Percentiles rank a stretch among this genome's conserved stretches.
phyloP scores from a whole-genome alignment of 2,797 vertebrate genomes.

The Neoniphon sammara region DNA sequence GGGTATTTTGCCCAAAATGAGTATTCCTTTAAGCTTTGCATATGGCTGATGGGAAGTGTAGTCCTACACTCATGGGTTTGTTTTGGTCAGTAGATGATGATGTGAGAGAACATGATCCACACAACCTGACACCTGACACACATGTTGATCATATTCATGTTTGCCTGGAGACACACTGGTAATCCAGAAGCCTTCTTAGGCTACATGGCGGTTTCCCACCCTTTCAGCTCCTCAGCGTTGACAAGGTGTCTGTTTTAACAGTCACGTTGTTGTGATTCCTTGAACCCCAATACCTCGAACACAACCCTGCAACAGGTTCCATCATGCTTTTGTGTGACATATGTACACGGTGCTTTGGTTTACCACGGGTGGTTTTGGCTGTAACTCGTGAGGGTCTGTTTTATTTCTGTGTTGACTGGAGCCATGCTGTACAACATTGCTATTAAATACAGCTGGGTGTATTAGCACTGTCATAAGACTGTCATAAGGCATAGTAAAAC shows the following conservation, averaged over 20 bases:
- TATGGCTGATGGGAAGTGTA: neutral
- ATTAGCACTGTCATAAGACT: neutral
- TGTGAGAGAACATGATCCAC: constrained; percentile 10
- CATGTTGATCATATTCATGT: neutral
- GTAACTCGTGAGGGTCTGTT: neutral
- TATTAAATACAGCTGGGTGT: neutral
- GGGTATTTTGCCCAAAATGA: too few species aligned
- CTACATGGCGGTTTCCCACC: too few species aligned
- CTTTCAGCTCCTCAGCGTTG: neutral
- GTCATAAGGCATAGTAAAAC: neutral
- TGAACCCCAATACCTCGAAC: neutral
- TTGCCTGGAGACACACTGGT: constrained; percentile 1
- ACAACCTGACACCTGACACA: constrained; percentile 6
- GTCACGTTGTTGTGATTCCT: constrained; percentile 12
- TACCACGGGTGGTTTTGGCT: neutral
- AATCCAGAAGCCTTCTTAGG: neutral
- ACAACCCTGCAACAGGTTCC: neutral
- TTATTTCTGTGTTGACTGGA: neutral
- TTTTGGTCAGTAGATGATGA: constrained; percentile 3
- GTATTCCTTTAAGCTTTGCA: too few species aligned
- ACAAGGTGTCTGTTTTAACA: constrained; percentile 13
- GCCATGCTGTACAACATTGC: neutral
- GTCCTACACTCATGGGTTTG: neutral
- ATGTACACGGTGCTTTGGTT: neutral
- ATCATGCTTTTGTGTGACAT: neutral